A percentile compares a stretch with the other conserved stretches of the same genome.
Conservation (phyloP, 2,113 vertebrate genomes). For the Elephantulus edwardii region DNA sequence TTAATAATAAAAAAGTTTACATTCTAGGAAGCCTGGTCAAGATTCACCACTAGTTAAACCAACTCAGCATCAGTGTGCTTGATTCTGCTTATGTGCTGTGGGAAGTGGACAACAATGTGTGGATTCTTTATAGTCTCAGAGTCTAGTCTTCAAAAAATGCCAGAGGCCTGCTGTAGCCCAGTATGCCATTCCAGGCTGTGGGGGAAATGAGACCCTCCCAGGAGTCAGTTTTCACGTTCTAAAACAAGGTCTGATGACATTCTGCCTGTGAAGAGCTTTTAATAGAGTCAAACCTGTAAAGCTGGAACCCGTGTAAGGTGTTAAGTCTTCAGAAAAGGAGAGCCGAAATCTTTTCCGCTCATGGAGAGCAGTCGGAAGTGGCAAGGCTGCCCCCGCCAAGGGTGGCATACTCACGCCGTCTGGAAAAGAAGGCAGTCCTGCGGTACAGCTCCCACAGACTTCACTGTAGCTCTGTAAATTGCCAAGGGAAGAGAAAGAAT, state of each 20-base stretch:
- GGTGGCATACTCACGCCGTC: not conserved
- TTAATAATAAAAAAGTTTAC: too few species aligned
- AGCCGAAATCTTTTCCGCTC: not conserved
- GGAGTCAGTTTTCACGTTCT: not conserved
- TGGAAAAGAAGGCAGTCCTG: not conserved
- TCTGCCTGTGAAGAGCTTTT: not conserved
- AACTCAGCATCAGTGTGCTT: too few species aligned
- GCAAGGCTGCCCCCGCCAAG: not conserved
- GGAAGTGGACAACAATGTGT: not conserved
- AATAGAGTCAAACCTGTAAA: not conserved
- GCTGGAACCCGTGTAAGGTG: not conserved
- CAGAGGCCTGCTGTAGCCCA: rapidly evolving
- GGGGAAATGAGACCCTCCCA: not conserved
- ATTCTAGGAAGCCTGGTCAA: too few species aligned
- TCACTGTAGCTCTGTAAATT: not conserved
- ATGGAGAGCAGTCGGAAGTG: not conserved
- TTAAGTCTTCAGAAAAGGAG: not conserved
- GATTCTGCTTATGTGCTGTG: not conserved
- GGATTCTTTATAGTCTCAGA: not conserved
- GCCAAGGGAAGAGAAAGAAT: not conserved
- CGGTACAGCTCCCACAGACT: too few species aligned
- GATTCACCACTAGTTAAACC: too few species aligned
- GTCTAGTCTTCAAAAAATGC: not conserved
- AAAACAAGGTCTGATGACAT: not conserved
- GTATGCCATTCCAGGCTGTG: not conserved